These are phyloP conservation scores for Saccopteryx leptura DNA, from an alignment of 2,113 vertebrate genomes.

Conservation along the genomic window DNA sequence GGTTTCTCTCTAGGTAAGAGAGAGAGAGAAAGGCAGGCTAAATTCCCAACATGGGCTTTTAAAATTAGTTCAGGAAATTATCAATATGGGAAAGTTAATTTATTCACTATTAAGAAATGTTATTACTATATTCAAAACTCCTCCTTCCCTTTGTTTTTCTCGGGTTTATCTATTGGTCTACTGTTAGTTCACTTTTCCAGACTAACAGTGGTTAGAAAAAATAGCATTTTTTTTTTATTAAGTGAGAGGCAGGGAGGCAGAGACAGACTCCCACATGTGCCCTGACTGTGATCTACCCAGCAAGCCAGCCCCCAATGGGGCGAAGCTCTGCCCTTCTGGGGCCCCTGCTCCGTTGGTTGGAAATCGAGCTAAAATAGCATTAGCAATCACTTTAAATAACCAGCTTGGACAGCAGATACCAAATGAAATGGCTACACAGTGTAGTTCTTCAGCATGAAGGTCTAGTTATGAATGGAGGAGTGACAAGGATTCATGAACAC, in stretches of 20 bases:
- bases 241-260: too few relatives aligned
- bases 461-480: neutral
- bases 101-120: neutral
- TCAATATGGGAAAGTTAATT: neutral
- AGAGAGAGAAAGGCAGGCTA: neutral
- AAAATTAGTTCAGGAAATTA: neutral
- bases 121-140: neutral
- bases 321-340: too few relatives aligned
- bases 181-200: neutral
- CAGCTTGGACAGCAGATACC: neutral
- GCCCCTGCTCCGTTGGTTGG: too few relatives aligned
- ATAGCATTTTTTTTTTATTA: too few relatives aligned
- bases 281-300: too few relatives aligned
- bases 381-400: neutral
- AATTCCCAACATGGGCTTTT: neutral
- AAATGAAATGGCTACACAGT: neutral
- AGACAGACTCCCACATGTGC: too few relatives aligned
- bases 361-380: neutral
- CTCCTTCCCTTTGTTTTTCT: constrained; percentile 25
- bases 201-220: neutral
- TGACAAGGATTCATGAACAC: neutral
- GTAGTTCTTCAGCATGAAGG: neutral
- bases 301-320: too few relatives aligned
- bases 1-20: neutral
- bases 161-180: neutral